Percentiles rank a stretch among this genome's conserved stretches.
phyloP scores from a whole-genome alignment of 2,888 invertebrate genomes.

The Idaea dimidiata region DNA sequence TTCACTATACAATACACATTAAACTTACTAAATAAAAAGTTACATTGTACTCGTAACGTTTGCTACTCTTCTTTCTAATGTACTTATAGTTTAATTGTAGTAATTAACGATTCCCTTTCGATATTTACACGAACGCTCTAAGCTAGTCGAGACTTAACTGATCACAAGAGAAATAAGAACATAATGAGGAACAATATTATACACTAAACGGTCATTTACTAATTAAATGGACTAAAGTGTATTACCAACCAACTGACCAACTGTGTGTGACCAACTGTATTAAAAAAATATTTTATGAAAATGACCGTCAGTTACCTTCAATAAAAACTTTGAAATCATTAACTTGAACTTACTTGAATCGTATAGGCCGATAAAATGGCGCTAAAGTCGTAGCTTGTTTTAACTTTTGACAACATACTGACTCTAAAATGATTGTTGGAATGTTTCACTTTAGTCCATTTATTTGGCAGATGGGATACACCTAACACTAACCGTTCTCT shows the following conservation, averaged over 20 bases:
- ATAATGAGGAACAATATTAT: slow-evolving; percentile 74
- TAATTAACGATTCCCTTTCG: slow-evolving; percentile 45
- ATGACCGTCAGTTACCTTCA: too few relatives aligned
- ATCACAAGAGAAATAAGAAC: slow-evolving; percentile 70
- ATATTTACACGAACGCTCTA: slow-evolving; percentile 68
- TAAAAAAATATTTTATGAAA: too few relatives aligned
- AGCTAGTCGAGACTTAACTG: slow-evolving; percentile 75
- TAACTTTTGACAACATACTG: too few relatives aligned
- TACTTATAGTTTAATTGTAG: slow-evolving; percentile 44
- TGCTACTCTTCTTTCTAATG: slow-evolving; percentile 69
- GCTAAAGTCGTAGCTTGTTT: too few relatives aligned
- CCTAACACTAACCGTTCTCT: slow-evolving; percentile 66
- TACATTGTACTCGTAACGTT: slow-evolving; percentile 76
- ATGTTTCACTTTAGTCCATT: too few relatives aligned
- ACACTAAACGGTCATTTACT: slow-evolving; percentile 35
- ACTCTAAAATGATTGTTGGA: too few relatives aligned
- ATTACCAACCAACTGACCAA: too few relatives aligned
- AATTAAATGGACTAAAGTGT: too few relatives aligned
- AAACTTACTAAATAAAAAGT: slow-evolving; percentile 73
- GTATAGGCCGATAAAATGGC: too few relatives aligned
- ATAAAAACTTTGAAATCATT: too few relatives aligned
- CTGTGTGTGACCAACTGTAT: too few relatives aligned
- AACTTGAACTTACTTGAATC: too few relatives aligned
- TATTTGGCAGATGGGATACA: slow-evolving; percentile 15
- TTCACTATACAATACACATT: slow-evolving; percentile 74